Evolutionary conservation across 1,140 invertebrate species (phyloP).

Genomic region (Cotesia glomerata): DNA sequence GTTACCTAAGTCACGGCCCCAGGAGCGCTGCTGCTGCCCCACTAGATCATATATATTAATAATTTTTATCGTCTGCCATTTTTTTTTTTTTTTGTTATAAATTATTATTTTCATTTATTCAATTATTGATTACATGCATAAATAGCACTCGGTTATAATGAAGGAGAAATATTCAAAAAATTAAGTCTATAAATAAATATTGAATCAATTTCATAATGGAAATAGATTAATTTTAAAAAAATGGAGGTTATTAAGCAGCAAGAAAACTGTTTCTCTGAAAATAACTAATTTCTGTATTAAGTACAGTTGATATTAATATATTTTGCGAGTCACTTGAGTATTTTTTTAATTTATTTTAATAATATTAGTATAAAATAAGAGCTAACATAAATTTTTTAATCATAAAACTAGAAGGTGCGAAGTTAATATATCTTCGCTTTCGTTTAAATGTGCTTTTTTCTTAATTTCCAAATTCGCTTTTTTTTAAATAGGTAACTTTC

Average conservation of each 20-base stretch:
- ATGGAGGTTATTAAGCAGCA: background rate
- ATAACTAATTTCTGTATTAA: background rate
- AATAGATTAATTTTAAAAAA: background rate
- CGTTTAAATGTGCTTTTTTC: no score
- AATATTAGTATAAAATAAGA: no score
- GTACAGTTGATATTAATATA: background rate
- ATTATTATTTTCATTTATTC: constrained; percentile 14
- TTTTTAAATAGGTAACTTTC: no score
- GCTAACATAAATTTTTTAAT: no score
- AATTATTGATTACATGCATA: background rate
- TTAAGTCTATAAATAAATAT: background rate
- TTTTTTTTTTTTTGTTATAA: constrained; percentile 30
- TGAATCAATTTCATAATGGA: background rate
- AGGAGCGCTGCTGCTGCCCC: constrained; percentile 64
- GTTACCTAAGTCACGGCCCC: constrained; percentile 65
- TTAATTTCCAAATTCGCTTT: no score
- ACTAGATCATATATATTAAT: constrained; percentile 64
- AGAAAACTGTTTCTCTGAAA: constrained; percentile 6
- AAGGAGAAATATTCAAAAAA: background rate
- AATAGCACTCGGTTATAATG: no score
- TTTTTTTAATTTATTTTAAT: background rate
- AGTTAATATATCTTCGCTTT: no score
- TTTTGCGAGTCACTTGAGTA: constrained; percentile 31
- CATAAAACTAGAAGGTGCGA: no score
- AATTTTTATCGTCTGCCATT: constrained; percentile 59